Evolutionary conservation across 2,888 invertebrate species (phyloP), one percentile per base, ranked within the genome.

Genomic region (Philhelius pedissequus): DNA sequence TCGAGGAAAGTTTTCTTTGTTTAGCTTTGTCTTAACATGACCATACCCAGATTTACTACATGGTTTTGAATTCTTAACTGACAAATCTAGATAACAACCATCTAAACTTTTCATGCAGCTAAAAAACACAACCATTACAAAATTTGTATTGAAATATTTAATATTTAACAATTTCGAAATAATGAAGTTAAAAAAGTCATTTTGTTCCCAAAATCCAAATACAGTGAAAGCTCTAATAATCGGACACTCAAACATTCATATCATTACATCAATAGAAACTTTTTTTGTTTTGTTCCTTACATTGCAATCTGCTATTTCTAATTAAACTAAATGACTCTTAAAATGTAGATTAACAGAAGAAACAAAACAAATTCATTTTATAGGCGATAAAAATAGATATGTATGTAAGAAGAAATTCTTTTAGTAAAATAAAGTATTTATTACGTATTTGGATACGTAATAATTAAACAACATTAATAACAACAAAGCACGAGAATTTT

Each of bases 401-500:
- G 4, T 4, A 13, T 13, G 13, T 35, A 2, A 66, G 22, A 30
- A 22, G 11, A 54, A 56, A 56, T 70, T 64, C 70, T 52, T 48
- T 35, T 20, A 27, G 38, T 27, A n/a, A 22, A 66, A 69, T 22
- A 56, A 73, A 48, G 13, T 64, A 25, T 66, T 56, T 62, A 71
- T 64, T 73, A 27, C n/a, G 54, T 45, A 45, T 48, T n/a, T 11
- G 35, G 18, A 52, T 27, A 18, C 40, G 45, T 20, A 35, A 71
- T 62, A n/a, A 4, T 27, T 58, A 43, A 43, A 77, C 60, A 71
- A 45, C 64, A 48, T 20, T 45, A 13, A 56, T 20, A 13, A 56
- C 54, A 76, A 43, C 70, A 82, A 82, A 82, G 81, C 54, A 3
- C 64, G 25, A 4, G n/a, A n/a, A 3, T 25, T 22, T 13, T 22